Evolutionary conservation across 2,113 vertebrate species (phyloP).

Genomic region (Thymallus thymallus): DNA sequence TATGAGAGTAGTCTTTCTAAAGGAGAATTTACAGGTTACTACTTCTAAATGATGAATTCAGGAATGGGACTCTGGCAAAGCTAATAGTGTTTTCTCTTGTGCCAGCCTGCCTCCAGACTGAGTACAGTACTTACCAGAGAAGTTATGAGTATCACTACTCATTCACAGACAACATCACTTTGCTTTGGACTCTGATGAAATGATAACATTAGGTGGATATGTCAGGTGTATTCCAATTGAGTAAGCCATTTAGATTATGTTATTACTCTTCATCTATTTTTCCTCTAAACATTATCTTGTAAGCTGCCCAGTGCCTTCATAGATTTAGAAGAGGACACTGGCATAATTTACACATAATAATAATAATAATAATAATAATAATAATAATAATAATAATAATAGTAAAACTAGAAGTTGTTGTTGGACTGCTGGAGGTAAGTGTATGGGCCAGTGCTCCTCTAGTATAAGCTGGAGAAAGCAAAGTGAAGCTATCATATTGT

Average conservation of each 20-base stretch:
- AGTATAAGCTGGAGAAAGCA: constrained; percentile 3
- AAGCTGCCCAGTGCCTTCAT: constrained; percentile 63
- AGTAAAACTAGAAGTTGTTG: constrained; percentile 30
- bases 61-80: too few relatives aligned
- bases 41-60: neutral
- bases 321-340: constrained; percentile 42
- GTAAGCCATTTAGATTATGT: neutral
- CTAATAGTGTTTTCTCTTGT: too few relatives aligned
- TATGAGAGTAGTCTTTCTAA: neutral
- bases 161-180: neutral
- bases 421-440: constrained; percentile 32
- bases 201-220: neutral
- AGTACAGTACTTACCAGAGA: too few relatives aligned
- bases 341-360: constrained; percentile 34
- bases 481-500: neutral
- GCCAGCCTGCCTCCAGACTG: too few relatives aligned
- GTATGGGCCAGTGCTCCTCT: constrained; percentile 45
- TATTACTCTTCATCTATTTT: neutral
- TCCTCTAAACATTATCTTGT: neutral
- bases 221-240: neutral
- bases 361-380: too few relatives aligned
- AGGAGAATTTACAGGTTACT: too few relatives aligned
- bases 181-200: too few relatives aligned
- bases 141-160: neutral
- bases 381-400: neutral